Base-by-base conservation (phyloP, 1,140 invertebrate species). In the Nebria ingens region DNA sequence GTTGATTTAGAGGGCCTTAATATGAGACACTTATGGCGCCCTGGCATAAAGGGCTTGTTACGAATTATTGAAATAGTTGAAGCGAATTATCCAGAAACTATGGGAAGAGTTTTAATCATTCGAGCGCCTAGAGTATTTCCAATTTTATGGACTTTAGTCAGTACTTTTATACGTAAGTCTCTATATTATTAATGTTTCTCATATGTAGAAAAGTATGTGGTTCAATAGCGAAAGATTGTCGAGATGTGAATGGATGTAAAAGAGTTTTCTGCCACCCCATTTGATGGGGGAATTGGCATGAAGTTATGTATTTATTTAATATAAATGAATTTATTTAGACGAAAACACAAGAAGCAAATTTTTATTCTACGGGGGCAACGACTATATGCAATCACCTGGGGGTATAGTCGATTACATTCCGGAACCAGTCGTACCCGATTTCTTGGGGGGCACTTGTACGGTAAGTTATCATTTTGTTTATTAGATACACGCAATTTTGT, bases 331-430 rank as follows among this genome's bases (percentile, higher is more conserved):
- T n/a, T n/a, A n/a, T n/a, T 9, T 65, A 90, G 93, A 97, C 75
- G 93, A 97, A 69, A 92, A 92, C 64, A 97, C 93, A 0, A 81
- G 93, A 58, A 87, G 87, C 55, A 97, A 97, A 72, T 97, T 97
- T 69, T 78, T 95, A 69, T 92, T 96, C 67, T 93, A 92, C 73
- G 90, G 87, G 49, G 91, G 89, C 21, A 90, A 89, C 66, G 89
- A 92, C 71, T 91, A 89, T 65, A 79, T 89, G 62, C 81, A 82
- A 65, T 75, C 75, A 1, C 68, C 78, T 25, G 90, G 90, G 19
- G 90, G 91, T 3, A 75, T 97, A 1, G 77, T 79, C 17, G 89
- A 94, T 67, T 95, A 92, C 65, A 91, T 97, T 49, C 83, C 89
- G 40, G 79, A 85, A 62, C 83, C 94, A 63, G 83, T 85, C 62